Base-by-base conservation (phyloP, 2,888 invertebrate genomes). In the Acrobasis suavella region DNA sequence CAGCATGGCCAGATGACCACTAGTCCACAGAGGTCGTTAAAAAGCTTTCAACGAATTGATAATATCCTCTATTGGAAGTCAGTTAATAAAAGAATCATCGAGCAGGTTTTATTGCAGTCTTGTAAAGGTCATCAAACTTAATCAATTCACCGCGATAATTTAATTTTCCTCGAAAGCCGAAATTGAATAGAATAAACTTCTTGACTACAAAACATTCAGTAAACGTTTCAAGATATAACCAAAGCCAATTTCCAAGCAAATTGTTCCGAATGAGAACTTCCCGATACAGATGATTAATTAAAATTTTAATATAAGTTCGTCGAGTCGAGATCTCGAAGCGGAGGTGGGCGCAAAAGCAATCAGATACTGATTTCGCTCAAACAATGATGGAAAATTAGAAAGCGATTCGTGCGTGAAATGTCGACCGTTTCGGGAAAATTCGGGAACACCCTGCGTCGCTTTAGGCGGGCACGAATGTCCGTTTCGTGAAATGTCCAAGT, bases 331-430 rank as follows among this genome's bases (percentile, higher is more conserved):
- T 50, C 55, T 55, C 54, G 54, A 55, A 61, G 39, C 15, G 54
- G 46, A 62, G 39, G 50, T 52, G 32, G 50, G 55, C 59, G 62
- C 64, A 58, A 75, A 76, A 77, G 79, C 82, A 83, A 87, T 87
- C 85, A 88, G 86, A 85, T 82, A 82, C 82, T 82, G 84, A 86
- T 86, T 86, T 83, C 78, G 72, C 74, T 77, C 76, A 81, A 85
- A 87, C 84, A 87, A 84, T 83, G 82, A 81, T 74, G 76, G 84
- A 81, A 84, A 87, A 88, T 89, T 87, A 84, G 86, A 87, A 86
- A 85, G 78, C 81, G 78, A 81, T 73, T 82, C 82, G 80, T 83
- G 86, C 88, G 86, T 83, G 74, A 81, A 88, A 82, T 80, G 78
- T 76, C 78, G 72, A 66, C 72, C 71, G 74, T 60, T 60, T 51